Percentiles rank a stretch among this genome's conserved stretches.
These are phyloP conservation scores for Caprella mutica DNA, from an alignment of 2,888 invertebrate species.

Conservation along the genomic window DNA sequence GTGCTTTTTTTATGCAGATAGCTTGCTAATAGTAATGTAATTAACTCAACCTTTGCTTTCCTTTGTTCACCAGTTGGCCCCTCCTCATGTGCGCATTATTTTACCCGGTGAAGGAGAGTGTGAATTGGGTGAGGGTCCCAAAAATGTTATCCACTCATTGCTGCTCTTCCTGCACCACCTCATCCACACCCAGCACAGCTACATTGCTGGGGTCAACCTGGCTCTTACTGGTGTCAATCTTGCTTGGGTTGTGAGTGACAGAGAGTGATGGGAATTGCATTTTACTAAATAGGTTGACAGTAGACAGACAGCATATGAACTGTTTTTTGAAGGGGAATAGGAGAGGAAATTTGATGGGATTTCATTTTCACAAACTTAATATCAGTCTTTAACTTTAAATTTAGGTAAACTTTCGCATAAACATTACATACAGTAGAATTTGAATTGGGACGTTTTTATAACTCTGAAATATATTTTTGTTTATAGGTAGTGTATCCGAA, in stretches of 20 bases:
- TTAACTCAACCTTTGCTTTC: not conserved
- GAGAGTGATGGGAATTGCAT: too few relatives aligned
- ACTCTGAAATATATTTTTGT: too few relatives aligned
- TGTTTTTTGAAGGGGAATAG: too few relatives aligned
- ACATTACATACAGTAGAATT: too few relatives aligned
- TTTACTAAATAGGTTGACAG: too few relatives aligned
- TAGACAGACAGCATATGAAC: too few relatives aligned
- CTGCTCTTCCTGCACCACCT: slow-evolving; percentile 54
- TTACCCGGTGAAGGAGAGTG: slow-evolving; percentile 31
- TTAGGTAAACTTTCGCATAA: too few relatives aligned
- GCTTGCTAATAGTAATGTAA: not conserved
- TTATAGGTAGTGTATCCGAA: too few relatives aligned
- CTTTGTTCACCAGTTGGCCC: slow-evolving; percentile 17
- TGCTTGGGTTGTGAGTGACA: slow-evolving; percentile 27
- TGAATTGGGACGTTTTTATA: too few relatives aligned
- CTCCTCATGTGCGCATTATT: slow-evolving; percentile 27
- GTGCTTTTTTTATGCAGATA: not conserved
- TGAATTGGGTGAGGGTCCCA: slow-evolving; percentile 54
- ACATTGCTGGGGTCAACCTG: slow-evolving; percentile 28
- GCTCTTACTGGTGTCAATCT: slow-evolving; percentile 29
- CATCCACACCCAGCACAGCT: slow-evolving; percentile 25
- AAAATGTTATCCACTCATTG: slow-evolving; percentile 76
- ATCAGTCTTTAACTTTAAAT: too few relatives aligned
- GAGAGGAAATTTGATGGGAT: too few relatives aligned
- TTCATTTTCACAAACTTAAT: too few relatives aligned